Evolutionary conservation across 92 coral and sea anemone species (phyloP).

Genomic region (Palythoa grandiflora): DNA sequence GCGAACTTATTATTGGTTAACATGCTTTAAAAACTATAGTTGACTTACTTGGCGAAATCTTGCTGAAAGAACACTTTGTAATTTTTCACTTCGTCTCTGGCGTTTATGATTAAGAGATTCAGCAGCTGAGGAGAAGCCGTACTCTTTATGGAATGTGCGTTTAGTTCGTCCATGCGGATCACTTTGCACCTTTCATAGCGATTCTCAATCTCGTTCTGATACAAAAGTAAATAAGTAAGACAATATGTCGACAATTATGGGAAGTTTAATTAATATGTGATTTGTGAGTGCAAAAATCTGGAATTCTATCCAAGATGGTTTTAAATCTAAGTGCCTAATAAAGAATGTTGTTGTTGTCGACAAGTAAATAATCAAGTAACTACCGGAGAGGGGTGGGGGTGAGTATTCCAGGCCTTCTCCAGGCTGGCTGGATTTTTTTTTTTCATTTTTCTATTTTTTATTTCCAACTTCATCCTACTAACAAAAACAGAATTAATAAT

Average conservation of each 20-base stretch:
- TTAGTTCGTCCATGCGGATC: conserved; percentile 72
- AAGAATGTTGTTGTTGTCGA: no score
- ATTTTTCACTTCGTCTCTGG: conserved; percentile 79
- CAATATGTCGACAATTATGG: not conserved
- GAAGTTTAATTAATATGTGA: no score
- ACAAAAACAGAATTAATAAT: no score
- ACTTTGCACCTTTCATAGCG: conserved; percentile 88
- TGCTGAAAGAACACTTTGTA: conserved; percentile 70
- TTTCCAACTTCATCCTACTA: no score
- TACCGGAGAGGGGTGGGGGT: no score
- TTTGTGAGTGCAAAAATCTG: no score
- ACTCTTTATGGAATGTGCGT: conserved; percentile 53
- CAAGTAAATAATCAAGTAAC: not conserved
- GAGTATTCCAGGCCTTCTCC: no score
- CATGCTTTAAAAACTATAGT: not conserved
- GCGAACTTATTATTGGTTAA: not conserved
- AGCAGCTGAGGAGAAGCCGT: conserved; percentile 75
- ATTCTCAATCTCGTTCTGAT: conserved; percentile 77
- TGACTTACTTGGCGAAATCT: conserved; percentile 81
- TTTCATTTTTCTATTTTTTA: no score
- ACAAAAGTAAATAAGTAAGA: not conserved
- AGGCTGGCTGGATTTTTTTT: no score
- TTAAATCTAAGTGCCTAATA: no score
- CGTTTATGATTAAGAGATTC: conserved; percentile 73
- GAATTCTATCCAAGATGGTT: no score